Evolutionary conservation across 2,113 vertebrate genomes (phyloP).

Genomic region (Erinaceus europaeus): DNA sequence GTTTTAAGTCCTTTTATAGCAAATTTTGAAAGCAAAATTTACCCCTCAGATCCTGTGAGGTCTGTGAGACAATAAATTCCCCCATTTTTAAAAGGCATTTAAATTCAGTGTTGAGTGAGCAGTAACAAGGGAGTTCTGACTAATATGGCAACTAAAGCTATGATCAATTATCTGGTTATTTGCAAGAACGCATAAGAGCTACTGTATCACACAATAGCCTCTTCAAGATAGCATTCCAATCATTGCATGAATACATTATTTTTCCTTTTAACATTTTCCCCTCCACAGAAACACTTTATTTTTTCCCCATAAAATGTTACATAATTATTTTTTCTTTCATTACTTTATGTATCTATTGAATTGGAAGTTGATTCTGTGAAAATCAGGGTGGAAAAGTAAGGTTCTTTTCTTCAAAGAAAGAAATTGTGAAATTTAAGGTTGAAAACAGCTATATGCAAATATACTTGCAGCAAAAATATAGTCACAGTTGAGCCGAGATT

Average conservation of each 20-base stretch:
- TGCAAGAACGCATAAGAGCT: background rate
- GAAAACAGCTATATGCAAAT: background rate
- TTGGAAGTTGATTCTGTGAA: background rate
- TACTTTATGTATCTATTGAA: background rate
- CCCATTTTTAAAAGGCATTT: background rate
- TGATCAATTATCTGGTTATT: background rate
- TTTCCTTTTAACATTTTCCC: background rate
- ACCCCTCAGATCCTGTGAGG: background rate
- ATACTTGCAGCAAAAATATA: fast-evolving
- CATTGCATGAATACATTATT: background rate
- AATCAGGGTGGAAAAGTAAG: background rate
- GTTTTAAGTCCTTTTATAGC: fast-evolving
- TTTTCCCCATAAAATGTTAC: background rate
- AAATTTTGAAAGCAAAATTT: background rate
- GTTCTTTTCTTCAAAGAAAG: background rate
- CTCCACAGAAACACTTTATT: background rate
- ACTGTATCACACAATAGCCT: background rate
- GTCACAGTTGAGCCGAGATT: background rate
- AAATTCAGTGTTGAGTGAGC: background rate
- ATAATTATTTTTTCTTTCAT: background rate
- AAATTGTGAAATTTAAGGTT: too few relatives aligned
- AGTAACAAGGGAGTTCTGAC: background rate
- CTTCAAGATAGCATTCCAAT: background rate
- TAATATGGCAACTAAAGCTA: background rate
- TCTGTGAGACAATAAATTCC: background rate